A percentile compares a stretch with the other conserved stretches of the same genome.
Conservation (phyloP, 2,888 invertebrate genomes). For the Saturnia japonica region DNA sequence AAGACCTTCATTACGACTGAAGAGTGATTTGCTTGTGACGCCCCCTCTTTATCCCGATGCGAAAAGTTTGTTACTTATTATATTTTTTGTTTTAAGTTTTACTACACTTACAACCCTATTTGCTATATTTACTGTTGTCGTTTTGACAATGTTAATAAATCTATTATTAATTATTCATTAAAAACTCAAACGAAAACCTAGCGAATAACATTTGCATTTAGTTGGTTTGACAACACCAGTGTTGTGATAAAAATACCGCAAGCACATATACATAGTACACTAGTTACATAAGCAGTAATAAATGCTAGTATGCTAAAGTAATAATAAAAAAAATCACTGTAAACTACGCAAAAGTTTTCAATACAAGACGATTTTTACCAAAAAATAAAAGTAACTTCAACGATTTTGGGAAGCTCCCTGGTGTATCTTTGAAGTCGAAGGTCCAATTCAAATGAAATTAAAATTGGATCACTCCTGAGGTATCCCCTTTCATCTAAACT, state of each 20-base stretch:
- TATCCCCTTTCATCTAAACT: too few relatives aligned
- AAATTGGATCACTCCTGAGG: too few relatives aligned
- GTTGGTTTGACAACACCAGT: not conserved
- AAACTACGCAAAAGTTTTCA: not conserved
- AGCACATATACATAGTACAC: not conserved
- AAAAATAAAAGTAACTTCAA: too few relatives aligned
- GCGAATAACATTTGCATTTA: not conserved
- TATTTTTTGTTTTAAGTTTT: not conserved
- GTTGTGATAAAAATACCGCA: not conserved
- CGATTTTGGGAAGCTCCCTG: too few relatives aligned
- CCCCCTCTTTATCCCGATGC: constrained; percentile 18
- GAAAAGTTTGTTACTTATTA: constrained; percentile 7
- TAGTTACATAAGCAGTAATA: too few relatives aligned
- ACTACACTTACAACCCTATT: not conserved
- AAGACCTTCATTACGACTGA: constrained; percentile 60
- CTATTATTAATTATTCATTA: not conserved
- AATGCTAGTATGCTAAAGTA: not conserved
- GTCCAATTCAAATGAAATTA: too few relatives aligned
- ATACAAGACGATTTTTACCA: too few relatives aligned
- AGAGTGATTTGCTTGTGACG: constrained; percentile 43
- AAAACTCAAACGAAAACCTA: too few relatives aligned
- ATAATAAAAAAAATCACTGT: not conserved
- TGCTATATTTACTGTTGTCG: not conserved
- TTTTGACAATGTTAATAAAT: not conserved
- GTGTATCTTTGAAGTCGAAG: too few relatives aligned